Percentiles rank a stretch among this genome's conserved stretches.
Conservation (phyloP, 2,113 vertebrate genomes). For the Rhynchomys soricoides region DNA sequence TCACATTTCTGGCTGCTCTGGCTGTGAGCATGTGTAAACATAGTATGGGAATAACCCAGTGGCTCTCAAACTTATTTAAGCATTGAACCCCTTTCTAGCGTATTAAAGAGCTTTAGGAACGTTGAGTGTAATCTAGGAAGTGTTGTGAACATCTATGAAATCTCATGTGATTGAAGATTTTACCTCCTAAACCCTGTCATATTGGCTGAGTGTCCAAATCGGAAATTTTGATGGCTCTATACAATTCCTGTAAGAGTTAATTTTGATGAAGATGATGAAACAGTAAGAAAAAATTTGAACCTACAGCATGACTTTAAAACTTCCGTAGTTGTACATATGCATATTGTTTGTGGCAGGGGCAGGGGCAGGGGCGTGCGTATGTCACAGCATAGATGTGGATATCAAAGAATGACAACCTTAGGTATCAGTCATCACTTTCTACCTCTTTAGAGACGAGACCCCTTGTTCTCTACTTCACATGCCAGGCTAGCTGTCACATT, state of each 20-base stretch:
- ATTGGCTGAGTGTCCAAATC: not conserved
- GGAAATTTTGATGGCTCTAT: not conserved
- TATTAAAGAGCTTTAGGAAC: not conserved
- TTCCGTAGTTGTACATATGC: not conserved
- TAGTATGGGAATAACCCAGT: not conserved
- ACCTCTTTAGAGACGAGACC: not conserved
- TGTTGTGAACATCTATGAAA: not conserved
- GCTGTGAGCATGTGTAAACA: not conserved
- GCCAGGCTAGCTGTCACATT: too few relatives aligned
- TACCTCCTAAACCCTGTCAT: not conserved
- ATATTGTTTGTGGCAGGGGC: not conserved
- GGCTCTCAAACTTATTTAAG: not conserved
- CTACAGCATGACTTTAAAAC: not conserved
- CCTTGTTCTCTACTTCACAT: not conserved
- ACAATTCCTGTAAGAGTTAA: not conserved
- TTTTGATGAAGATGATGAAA: not conserved
- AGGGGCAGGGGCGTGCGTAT: not conserved
- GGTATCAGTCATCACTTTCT: not conserved
- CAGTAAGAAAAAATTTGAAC: not conserved
- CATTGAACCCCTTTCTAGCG: not conserved
- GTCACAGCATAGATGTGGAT: too few relatives aligned
- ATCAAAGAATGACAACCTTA: not conserved
- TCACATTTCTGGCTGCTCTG: not conserved
- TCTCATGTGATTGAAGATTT: not conserved
- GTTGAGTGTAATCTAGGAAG: not conserved